These are phyloP conservation scores for Semnornis frantzii DNA, from an alignment of 2,113 vertebrate species.

Conservation along the genomic window DNA sequence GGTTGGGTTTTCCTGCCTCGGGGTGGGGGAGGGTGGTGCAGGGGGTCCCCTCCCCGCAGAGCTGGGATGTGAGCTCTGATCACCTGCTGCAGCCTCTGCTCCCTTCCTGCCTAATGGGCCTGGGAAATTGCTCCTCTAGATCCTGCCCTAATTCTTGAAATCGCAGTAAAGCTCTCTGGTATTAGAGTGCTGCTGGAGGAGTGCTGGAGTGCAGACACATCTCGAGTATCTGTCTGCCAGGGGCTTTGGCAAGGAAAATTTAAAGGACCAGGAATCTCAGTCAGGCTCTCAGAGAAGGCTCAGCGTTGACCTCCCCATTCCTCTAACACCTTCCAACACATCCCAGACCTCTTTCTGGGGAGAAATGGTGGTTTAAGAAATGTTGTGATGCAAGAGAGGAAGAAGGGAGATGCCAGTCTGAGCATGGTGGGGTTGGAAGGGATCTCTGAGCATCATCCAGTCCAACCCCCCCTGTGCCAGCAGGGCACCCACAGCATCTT, in stretches of 20 bases:
- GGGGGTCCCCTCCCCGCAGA: neutral
- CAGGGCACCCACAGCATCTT: no score
- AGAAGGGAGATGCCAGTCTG: neutral
- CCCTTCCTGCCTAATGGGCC: neutral
- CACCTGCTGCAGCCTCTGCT: neutral
- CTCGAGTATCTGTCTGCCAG: neutral
- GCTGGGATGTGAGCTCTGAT: neutral
- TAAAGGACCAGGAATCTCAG: neutral
- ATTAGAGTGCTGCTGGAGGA: neutral
- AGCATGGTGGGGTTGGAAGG: no score
- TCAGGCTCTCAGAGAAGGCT: neutral
- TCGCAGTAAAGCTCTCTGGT: neutral
- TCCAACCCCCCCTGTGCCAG: no score
- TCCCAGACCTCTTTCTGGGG: neutral
- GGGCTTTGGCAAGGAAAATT: neutral
- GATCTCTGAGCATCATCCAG: no score
- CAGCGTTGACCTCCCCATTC: neutral
- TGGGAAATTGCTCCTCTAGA: slow-evolving; percentile 5
- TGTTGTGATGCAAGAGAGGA: neutral
- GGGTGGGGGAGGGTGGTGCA: neutral
- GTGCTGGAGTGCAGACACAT: neutral
- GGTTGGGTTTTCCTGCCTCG: neutral
- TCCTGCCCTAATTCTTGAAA: slow-evolving; percentile 37
- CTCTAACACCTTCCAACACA: rapidly evolving
- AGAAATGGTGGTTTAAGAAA: neutral